phyloP scores from a whole-genome alignment of 1,140 invertebrate genomes.

The Ladona fulva region DNA sequence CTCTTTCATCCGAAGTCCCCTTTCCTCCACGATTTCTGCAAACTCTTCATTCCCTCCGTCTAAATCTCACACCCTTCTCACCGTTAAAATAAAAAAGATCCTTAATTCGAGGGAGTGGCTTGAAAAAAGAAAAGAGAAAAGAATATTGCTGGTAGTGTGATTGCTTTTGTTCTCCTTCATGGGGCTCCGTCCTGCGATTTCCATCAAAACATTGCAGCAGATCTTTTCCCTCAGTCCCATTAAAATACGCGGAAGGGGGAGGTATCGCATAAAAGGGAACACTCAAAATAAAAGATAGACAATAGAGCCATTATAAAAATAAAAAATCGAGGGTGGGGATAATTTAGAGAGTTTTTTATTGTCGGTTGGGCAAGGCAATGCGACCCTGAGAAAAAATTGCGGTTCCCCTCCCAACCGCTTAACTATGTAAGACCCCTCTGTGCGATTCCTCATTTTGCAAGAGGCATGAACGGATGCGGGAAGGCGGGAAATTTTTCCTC shows the following conservation, averaged over 20 bases:
- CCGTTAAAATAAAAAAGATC: neutral
- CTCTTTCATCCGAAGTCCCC: neutral
- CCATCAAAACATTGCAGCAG: conserved; percentile 8
- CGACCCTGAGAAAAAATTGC: too few relatives aligned
- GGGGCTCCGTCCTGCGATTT: neutral
- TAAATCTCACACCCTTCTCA: neutral
- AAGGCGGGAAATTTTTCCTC: too few relatives aligned
- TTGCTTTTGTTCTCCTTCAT: neutral
- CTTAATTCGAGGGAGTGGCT: neutral
- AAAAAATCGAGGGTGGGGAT: neutral
- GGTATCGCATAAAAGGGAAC: neutral
- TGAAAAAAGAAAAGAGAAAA: neutral
- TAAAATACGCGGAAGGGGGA: neutral
- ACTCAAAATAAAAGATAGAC: neutral
- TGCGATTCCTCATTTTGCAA: too few relatives aligned
- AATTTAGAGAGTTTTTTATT: too few relatives aligned
- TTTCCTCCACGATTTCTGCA: neutral
- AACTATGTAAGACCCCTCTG: too few relatives aligned
- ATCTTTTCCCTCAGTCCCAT: neutral
- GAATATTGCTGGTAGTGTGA: neutral
- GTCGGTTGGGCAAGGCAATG: too few relatives aligned
- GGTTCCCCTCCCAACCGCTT: too few relatives aligned
- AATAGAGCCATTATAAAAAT: neutral
- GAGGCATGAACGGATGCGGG: too few relatives aligned
- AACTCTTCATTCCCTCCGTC: neutral